Evolutionary conservation across 2,113 vertebrate species (phyloP).

Genomic region (Mirza zaza): DNA sequence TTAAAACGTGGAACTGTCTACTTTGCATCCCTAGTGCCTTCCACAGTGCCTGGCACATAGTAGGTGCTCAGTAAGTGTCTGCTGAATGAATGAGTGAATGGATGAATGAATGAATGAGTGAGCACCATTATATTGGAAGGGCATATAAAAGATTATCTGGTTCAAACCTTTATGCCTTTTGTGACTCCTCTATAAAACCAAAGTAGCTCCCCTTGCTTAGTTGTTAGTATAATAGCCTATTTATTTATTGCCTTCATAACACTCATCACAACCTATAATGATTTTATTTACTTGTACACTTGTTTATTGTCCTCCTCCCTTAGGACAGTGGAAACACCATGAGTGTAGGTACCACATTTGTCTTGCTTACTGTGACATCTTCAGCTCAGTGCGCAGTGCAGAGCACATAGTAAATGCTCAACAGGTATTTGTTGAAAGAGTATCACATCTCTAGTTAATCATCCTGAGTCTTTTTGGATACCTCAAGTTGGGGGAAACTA

Average conservation of each 20-base stretch:
- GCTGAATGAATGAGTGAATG: not conserved
- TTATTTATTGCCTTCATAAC: not conserved
- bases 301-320: not conserved
- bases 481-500: not conserved
- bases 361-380: not conserved
- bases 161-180: not conserved
- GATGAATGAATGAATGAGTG: not conserved
- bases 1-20: not conserved
- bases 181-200: not conserved
- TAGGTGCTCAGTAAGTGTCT: not conserved
- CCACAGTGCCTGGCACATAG: not conserved
- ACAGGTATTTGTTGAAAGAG: not conserved
- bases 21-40: not conserved
- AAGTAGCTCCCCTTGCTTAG: not conserved
- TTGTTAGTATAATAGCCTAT: not conserved
- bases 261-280: not conserved
- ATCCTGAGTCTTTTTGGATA: not conserved
- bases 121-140: not conserved
- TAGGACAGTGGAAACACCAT: not conserved
- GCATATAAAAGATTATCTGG: not conserved
- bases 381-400: not conserved
- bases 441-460: not conserved
- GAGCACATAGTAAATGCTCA: not conserved
- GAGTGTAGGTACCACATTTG: not conserved
- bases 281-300: not conserved